These are phyloP conservation scores for Apodemus agrarius DNA, from an alignment of 2,797 vertebrate genomes.

Conservation along the genomic window DNA sequence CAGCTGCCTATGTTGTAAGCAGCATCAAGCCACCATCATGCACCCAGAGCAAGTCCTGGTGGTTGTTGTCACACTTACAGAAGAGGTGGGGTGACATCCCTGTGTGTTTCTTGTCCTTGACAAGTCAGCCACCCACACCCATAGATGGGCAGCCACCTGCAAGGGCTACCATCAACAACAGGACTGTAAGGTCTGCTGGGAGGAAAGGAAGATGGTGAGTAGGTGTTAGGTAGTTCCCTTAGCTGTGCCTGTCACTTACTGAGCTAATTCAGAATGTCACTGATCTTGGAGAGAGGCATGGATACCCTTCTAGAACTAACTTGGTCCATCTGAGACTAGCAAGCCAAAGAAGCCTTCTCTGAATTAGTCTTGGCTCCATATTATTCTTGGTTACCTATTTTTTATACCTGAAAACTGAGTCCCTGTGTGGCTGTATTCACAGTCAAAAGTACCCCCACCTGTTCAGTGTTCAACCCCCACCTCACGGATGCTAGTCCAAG, in stretches of 20 bases:
- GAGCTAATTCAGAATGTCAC: neutral
- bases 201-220: neutral
- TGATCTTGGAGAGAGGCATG: neutral
- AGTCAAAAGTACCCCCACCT: neutral
- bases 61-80: slow-evolving; percentile 88
- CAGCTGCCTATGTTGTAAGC: no score
- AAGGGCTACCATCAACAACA: slow-evolving; percentile 88
- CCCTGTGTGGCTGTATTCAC: neutral
- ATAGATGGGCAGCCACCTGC: slow-evolving; percentile 88
- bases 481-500: neutral
- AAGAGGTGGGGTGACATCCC: slow-evolving; percentile 86
- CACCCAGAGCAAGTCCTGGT: slow-evolving; percentile 83
- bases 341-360: slow-evolving; percentile 29
- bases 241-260: neutral
- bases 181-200: slow-evolving; percentile 85
- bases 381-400: slow-evolving; percentile 27
- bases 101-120: slow-evolving; percentile 84
- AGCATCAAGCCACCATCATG: neutral
- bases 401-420: neutral
- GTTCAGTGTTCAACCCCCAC: neutral
- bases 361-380: neutral
- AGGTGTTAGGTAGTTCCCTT: neutral
- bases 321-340: neutral
- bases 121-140: slow-evolving; percentile 85
- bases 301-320: neutral